Evolutionary conservation across 2,888 invertebrate genomes (phyloP), one percentile per base, ranked within the genome.

Genomic region (Tricholauxania praeusta): DNA sequence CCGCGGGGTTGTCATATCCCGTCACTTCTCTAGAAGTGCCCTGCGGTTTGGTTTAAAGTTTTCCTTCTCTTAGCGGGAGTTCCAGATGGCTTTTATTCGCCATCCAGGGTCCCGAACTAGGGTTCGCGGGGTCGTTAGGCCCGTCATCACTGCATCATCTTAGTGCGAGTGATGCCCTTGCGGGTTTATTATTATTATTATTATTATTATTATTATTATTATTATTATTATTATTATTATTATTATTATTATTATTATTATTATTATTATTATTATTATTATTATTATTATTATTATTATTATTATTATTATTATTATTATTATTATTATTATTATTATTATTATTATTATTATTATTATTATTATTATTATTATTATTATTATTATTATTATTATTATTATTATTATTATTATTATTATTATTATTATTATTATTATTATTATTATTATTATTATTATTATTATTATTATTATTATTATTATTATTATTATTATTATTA

Each of bases 151-250:
- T n/a, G n/a, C n/a, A n/a, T n/a, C n/a, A n/a, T n/a, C n/a, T n/a
- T n/a, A n/a, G n/a, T n/a, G n/a, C n/a, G n/a, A n/a, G n/a, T n/a
- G n/a, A n/a, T n/a, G n/a, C n/a, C n/a, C n/a, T n/a, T n/a, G n/a
- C n/a, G n/a, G n/a, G n/a, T n/a, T 52, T 52, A 52, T 52, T 52
- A 52, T 52, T 52, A 52, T 52, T 52, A 52, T 52, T 52, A 52
- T 52, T 52, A 52, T 52, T 52, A 52, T 52, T 52, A 52, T 52
- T 52, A 52, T 52, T 52, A 52, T 52, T 52, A 52, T 52, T 52
- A 52, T 52, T 52, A 52, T 52, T 52, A 52, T 52, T 52, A 52
- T 52, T 52, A 52, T 52, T 52, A 52, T 52, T 52, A 52, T 52
- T 52, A 52, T 52, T 52, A 52, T 52, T 52, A 52, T 52, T 52